Evolutionary conservation across 2,797 vertebrate genomes (phyloP), one percentile per base, ranked within the genome.

Genomic region (Anguilla obscura): DNA sequence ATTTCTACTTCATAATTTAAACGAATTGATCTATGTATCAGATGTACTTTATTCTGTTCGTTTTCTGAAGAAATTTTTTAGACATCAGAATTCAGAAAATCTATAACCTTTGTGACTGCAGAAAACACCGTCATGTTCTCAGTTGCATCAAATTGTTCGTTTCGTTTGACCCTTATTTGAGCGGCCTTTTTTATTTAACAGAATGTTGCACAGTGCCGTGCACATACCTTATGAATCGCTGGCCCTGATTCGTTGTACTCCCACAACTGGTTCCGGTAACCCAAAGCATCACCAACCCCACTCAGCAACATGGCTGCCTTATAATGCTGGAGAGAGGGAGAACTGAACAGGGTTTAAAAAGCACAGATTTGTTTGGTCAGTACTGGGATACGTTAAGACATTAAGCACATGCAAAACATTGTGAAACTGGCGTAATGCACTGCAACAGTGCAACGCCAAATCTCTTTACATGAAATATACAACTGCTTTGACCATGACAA

Each of bases 241-340:
- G 96, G 94, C 36, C 95, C 97, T 0, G 96, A 94, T 85, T 93
- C 86, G n/a, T 96, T 95, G 89, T 96, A 96, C 89, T 96, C 96
- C 96, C 96, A 97, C 52, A 92, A 93, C 87, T 93, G 91, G 8
- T 94, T 97, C 88, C 95, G 95, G 94, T 95, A 97, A 0, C 97
- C 97, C 60, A 97, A 92, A 0, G 97, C 96, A 3, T 97, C 97
- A 21, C 97, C 97, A 0, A 88, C 96, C 0, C 95, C 97, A 0
- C 97, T 97, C 91, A 97, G 95, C 93, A 98, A 21, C 97, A 97
- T 96, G 76, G 94, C 97, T 0, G 96, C 96, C 60, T 93, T 95
- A 1, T 97, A 97, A 88, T 93, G 92, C 36, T 88, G 16, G 8
- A 88, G 76, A 40, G 85, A 66, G 54, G 58, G 12, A 12, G 84